Evolutionary conservation across 2,113 vertebrate species (phyloP).

Genomic region (Potamarius usumacintae): DNA sequence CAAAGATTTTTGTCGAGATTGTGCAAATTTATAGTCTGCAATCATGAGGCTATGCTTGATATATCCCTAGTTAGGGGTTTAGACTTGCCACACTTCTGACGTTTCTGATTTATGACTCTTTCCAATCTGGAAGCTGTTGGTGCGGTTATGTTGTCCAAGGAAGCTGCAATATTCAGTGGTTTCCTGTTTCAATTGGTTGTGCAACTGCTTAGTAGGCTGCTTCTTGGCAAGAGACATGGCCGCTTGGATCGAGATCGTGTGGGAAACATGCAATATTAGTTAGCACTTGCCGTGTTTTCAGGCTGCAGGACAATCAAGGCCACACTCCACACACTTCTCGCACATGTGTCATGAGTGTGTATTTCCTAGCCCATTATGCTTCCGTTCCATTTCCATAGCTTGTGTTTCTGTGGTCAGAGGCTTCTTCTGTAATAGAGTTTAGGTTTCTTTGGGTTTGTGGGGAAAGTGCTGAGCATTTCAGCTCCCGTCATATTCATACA

Average conservation of each 20-base stretch:
- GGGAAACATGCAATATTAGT: slow-evolving; percentile 41
- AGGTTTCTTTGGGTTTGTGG: slow-evolving; percentile 18
- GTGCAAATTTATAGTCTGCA: not conserved
- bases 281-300: slow-evolving; percentile 25
- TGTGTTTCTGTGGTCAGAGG: slow-evolving; percentile 27
- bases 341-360: slow-evolving; percentile 13
- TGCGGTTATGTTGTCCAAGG: slow-evolving; percentile 15
- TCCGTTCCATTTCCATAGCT: slow-evolving; percentile 24
- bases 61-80: not conserved
- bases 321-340: slow-evolving; percentile 15
- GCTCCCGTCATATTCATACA: slow-evolving; percentile 9
- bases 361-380: not conserved
- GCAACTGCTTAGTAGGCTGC: slow-evolving; percentile 21
- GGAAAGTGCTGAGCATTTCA: slow-evolving; percentile 19
- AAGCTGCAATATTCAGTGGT: slow-evolving; percentile 33
- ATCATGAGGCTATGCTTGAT: not conserved
- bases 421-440: slow-evolving; percentile 32
- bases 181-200: slow-evolving; percentile 38
- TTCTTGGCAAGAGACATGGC: slow-evolving; percentile 14
- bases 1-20: not conserved
- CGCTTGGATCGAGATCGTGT: slow-evolving; percentile 14
- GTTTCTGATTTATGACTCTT: slow-evolving; percentile 34
- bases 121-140: slow-evolving; percentile 16
- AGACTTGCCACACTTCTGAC: not conserved
- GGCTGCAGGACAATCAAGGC: slow-evolving; percentile 23